Base-by-base conservation (phyloP, 2,888 invertebrate species). In the Cosmia trapezina region DNA sequence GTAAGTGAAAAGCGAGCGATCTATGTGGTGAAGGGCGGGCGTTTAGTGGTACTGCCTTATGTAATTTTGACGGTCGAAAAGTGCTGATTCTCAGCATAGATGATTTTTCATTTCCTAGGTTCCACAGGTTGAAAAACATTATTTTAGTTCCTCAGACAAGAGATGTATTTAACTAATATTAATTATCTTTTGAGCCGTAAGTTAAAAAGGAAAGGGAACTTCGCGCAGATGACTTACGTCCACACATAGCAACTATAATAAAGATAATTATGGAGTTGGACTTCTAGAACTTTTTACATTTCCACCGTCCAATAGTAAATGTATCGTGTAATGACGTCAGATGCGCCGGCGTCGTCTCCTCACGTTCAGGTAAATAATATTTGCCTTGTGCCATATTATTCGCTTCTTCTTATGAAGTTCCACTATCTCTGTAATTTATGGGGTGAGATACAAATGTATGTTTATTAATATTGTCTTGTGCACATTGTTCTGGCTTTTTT, bases 311-410 rank as follows among this genome's bases (percentile, higher is more conserved):
- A 63, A 83, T 69, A 60, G 68, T 54, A 76, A 67, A 71, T 57
- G 60, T 71, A 62, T 81, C 69, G 64, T 63, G 53, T 33, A 47
- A 70, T 73, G 73, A 81, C 82, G 78, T 73, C 72, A 81, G 41
- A n/a, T 67, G 85, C 85, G 82, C 68, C 67, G 78, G 81, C 84
- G 84, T 76, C 81, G 77, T 64, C 73, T 73, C 65, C 66, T 76
- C 72, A 67, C 76, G 60, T 69, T 69, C 78, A 81, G 78, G 78
- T 73, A 82, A 73, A 84, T 82, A 82, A 82, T 73, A 81, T 84
- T 81, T 81, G 84, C 81, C 71, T 84, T 69, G 84, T 71, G 56
- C 84, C 76, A 83, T 81, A 80, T 80, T 80, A 75, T 83, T 83
- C 81, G 84, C 41, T 47, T 76, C 80, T 83, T 75, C 81, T 67